These are phyloP conservation scores for Drosophila jambulina DNA, from an alignment of 1,140 invertebrate genomes.

Conservation along the genomic window DNA sequence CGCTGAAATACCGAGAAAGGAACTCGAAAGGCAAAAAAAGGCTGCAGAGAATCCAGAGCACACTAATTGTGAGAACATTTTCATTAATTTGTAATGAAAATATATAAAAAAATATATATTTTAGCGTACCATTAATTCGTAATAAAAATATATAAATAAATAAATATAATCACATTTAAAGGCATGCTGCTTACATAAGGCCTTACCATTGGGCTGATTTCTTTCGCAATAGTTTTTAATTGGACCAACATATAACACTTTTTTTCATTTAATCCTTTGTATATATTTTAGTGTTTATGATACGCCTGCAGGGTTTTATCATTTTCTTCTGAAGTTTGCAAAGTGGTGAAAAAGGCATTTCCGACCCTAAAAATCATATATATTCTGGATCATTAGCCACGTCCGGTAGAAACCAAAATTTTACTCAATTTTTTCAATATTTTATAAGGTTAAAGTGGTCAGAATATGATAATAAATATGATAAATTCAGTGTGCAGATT, in stretches of 20 bases:
- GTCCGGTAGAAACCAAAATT: no score
- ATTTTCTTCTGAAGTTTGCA: no score
- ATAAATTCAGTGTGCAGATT: no score
- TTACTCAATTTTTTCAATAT: no score
- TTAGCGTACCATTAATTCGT: neutral
- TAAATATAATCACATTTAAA: neutral
- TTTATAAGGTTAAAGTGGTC: no score
- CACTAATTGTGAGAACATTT: neutral
- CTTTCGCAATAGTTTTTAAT: neutral
- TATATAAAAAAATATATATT: neutral
- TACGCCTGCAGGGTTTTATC: no score
- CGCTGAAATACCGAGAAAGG: neutral
- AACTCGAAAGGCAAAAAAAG: neutral
- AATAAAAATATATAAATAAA: neutral
- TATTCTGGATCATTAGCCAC: no score
- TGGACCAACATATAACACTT: neutral
- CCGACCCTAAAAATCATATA: no score
- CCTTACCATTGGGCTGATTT: accelerated
- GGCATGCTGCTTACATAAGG: neutral
- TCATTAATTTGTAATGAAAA: neutral
- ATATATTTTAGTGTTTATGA: neutral
- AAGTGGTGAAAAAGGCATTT: no score
- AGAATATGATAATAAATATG: no score
- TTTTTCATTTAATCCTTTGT: neutral
- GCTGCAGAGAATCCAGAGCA: no score